Percentiles rank a stretch among this genome's conserved stretches.
Evolutionary conservation across 2,888 invertebrate species (phyloP).

Genomic region (Cryptus viduatorius): DNA sequence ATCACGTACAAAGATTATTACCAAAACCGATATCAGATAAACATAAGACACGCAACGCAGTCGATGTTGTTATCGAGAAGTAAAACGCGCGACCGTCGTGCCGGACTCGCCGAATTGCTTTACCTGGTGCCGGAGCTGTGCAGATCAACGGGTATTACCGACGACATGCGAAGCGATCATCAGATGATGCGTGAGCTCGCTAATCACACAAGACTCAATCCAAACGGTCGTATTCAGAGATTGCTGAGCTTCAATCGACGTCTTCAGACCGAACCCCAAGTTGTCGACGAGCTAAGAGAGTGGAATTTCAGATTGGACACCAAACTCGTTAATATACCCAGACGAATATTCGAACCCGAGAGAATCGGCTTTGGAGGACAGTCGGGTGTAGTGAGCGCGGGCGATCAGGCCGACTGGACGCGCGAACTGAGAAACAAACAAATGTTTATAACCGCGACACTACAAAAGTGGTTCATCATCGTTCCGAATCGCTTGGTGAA

Average conservation of each 20-base stretch:
- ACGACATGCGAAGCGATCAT: constrained; percentile 88
- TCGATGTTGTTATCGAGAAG: constrained; percentile 92
- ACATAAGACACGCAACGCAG: constrained; percentile 88
- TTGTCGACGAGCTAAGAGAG: constrained; percentile 87
- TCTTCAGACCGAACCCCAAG: constrained; percentile 85
- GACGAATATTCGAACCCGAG: constrained; percentile 89
- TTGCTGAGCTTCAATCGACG: constrained; percentile 89
- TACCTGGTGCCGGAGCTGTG: constrained; percentile 94
- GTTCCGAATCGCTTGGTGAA: constrained; percentile 75
- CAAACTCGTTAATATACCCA: constrained; percentile 88
- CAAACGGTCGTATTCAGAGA: constrained; percentile 89
- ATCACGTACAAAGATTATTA: constrained; percentile 90
- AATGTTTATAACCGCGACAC: constrained; percentile 83
- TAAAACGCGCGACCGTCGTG: constrained; percentile 90
- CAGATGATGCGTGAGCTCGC: constrained; percentile 90
- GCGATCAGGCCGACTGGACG: constrained; percentile 92
- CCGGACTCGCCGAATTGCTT: constrained; percentile 89
- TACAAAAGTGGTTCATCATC: constrained; percentile 85
- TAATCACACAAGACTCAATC: constrained; percentile 91
- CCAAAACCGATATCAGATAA: constrained; percentile 88
- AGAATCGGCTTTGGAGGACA: constrained; percentile 86
- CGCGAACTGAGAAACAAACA: constrained; percentile 87
- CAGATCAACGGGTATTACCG: constrained; percentile 92
- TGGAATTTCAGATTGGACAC: constrained; percentile 92
- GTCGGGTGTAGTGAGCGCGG: constrained; percentile 85